Percentiles rank a stretch among this genome's conserved stretches.
Conservation (phyloP, 2,113 vertebrate genomes). For the Equus quagga region DNA sequence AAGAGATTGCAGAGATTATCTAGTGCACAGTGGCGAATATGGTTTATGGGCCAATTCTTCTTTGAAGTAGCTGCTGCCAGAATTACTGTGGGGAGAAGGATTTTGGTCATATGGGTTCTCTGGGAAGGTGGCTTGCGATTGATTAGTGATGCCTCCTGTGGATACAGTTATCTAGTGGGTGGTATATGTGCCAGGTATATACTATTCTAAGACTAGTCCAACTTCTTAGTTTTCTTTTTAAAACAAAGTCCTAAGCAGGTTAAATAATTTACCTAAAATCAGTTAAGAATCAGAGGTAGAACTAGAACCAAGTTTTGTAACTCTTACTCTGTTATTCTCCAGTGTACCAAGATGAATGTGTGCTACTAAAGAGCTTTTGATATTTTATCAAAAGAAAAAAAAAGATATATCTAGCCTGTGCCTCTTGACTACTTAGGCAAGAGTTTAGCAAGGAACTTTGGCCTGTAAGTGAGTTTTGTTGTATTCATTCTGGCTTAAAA, state of each 20-base stretch:
- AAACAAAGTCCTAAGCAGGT: not conserved
- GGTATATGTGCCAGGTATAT: not conserved
- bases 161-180: slow-evolving; percentile 3
- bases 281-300: slow-evolving; percentile 55
- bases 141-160: slow-evolving; percentile 12
- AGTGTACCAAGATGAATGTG: slow-evolving; percentile 20
- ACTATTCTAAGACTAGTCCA: slow-evolving; percentile 44
- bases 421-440: slow-evolving; percentile 55
- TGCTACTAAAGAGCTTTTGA: slow-evolving; percentile 33
- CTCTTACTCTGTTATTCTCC: not conserved
- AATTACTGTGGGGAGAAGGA: slow-evolving; percentile 25
- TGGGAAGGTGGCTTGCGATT: not conserved
- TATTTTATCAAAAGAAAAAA: slow-evolving; percentile 13
- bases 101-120: slow-evolving; percentile 53
- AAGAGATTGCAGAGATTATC: slow-evolving; percentile 38
- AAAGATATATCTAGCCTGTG: not conserved
- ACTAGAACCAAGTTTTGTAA: slow-evolving; percentile 35
- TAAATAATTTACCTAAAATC: slow-evolving; percentile 35
- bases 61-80: slow-evolving; percentile 52
- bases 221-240: slow-evolving; percentile 39
- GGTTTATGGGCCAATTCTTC: not conserved
- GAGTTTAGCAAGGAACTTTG: slow-evolving; percentile 52
- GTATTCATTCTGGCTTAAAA: slow-evolving; percentile 45
- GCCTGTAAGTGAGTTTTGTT: slow-evolving; percentile 47
- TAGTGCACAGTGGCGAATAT: slow-evolving; percentile 27